phyloP scores from a whole-genome alignment of 2,113 vertebrate genomes.

The Echinops telfairi region DNA sequence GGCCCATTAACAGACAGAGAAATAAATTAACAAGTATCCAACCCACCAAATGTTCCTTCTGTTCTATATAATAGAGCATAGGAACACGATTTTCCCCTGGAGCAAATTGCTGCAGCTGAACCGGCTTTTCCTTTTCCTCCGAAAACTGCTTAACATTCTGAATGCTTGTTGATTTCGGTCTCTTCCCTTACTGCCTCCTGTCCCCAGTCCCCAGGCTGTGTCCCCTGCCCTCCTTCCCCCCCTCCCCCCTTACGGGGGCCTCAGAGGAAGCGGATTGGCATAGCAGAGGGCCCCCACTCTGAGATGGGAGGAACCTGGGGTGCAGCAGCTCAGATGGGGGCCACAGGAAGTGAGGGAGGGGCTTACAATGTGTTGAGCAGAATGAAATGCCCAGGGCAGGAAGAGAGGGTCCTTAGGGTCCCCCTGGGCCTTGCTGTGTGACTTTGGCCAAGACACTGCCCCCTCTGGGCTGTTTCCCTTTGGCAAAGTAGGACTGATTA shows the following conservation, averaged over 20 bases:
- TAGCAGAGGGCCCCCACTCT: background rate
- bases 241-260: background rate
- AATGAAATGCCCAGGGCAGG: background rate
- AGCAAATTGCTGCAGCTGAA: slow-evolving; percentile 76
- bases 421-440: background rate
- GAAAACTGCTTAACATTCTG: slow-evolving; percentile 76
- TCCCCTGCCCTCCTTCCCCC: background rate
- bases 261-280: slow-evolving; percentile 35
- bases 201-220: slow-evolving; percentile 27
- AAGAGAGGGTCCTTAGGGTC: background rate
- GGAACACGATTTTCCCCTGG: slow-evolving; percentile 78
- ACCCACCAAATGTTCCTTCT: slow-evolving; percentile 81
- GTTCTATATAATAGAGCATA: slow-evolving; percentile 69
- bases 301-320: background rate
- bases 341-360: background rate
- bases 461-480: background rate
- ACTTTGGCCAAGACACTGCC: background rate
- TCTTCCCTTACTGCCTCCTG: slow-evolving; percentile 62
- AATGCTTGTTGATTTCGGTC: slow-evolving; percentile 55
- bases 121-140: slow-evolving; percentile 66
- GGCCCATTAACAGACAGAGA: slow-evolving; percentile 78
- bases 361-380: background rate
- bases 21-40: slow-evolving; percentile 81
- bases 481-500: background rate
- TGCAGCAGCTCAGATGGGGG: background rate